A percentile compares a stretch with the other conserved stretches of the same genome.
phyloP scores from a whole-genome alignment of 2,113 vertebrate species.

The Gnathonemus longibarbis region DNA sequence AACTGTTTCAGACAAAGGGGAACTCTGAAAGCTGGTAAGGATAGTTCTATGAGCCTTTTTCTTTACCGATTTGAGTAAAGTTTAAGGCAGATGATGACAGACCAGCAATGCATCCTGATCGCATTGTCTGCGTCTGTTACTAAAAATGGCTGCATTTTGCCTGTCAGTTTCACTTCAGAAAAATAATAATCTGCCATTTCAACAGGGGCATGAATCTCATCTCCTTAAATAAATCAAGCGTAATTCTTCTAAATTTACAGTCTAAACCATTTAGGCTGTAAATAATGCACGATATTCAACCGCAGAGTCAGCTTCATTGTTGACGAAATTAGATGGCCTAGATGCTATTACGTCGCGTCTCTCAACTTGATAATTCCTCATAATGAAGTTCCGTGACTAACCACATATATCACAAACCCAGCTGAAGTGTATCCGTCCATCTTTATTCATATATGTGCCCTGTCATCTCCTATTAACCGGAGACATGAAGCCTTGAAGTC shows the following conservation, averaged over 20 bases:
- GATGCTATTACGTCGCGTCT: slow-evolving; percentile 48
- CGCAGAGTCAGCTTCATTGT: slow-evolving; percentile 36
- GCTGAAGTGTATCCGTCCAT: slow-evolving; percentile 55
- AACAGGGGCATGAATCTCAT: background rate
- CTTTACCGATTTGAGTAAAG: background rate
- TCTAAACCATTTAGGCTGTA: slow-evolving; percentile 43
- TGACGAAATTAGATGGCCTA: slow-evolving; percentile 46
- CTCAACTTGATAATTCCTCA: slow-evolving; percentile 50
- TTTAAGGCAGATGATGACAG: background rate
- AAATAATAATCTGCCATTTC: background rate
- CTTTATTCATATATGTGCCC: slow-evolving; percentile 47
- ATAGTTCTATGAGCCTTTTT: background rate
- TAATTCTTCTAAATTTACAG: slow-evolving; percentile 41
- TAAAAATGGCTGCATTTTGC: background rate
- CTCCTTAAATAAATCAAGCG: slow-evolving; percentile 18
- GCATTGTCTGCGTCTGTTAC: background rate
- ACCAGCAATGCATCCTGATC: background rate
- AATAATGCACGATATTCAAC: slow-evolving; percentile 51
- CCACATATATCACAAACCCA: slow-evolving; percentile 53
- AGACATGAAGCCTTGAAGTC: background rate
- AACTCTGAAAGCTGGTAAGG: background rate
- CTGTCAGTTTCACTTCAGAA: background rate
- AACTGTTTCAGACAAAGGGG: background rate
- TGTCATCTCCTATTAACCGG: slow-evolving; percentile 31
- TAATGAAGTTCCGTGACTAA: slow-evolving; percentile 56